These are phyloP conservation scores for Scomberomorus guttatus DNA, from an alignment of 2,797 vertebrate species.

Conservation along the genomic window DNA sequence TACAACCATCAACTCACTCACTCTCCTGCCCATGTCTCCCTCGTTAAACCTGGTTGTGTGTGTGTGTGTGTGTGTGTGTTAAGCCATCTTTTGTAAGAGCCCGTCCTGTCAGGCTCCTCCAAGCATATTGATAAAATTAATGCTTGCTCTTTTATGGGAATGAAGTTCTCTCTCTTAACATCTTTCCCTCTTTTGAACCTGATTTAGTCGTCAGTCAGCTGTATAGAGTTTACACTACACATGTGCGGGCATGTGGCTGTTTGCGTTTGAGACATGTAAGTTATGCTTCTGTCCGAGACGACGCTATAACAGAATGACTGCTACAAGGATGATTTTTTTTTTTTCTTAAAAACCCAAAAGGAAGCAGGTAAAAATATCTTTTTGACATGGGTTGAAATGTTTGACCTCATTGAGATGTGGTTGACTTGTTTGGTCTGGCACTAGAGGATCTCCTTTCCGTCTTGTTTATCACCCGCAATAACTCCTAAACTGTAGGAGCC, in stretches of 20 bases:
- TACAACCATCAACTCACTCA: slow-evolving; percentile 75
- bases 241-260: slow-evolving; percentile 60
- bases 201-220: slow-evolving; percentile 78
- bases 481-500: slow-evolving; percentile 13
- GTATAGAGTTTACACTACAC: slow-evolving; percentile 35
- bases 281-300: slow-evolving; percentile 50
- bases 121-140: slow-evolving; percentile 74
- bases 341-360: not conserved
- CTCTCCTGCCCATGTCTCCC: slow-evolving; percentile 63
- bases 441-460: slow-evolving; percentile 37
- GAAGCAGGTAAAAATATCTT: slow-evolving; percentile 38
- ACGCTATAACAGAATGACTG: slow-evolving; percentile 38
- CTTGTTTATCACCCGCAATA: slow-evolving; percentile 49
- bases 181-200: slow-evolving; percentile 41
- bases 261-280: slow-evolving; percentile 51
- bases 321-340: not conserved
- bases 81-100: slow-evolving; percentile 47
- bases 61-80: slow-evolving; percentile 20
- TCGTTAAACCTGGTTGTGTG: slow-evolving; percentile 63
- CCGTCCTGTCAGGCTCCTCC: slow-evolving; percentile 49
- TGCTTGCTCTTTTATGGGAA: slow-evolving; percentile 59
- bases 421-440: slow-evolving; percentile 33
- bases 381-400: slow-evolving; percentile 4
- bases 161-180: slow-evolving; percentile 53
- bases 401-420: slow-evolving; percentile 35